phyloP scores from a whole-genome alignment of 2,797 vertebrate genomes.

The Threskiornis aethiopicus region DNA sequence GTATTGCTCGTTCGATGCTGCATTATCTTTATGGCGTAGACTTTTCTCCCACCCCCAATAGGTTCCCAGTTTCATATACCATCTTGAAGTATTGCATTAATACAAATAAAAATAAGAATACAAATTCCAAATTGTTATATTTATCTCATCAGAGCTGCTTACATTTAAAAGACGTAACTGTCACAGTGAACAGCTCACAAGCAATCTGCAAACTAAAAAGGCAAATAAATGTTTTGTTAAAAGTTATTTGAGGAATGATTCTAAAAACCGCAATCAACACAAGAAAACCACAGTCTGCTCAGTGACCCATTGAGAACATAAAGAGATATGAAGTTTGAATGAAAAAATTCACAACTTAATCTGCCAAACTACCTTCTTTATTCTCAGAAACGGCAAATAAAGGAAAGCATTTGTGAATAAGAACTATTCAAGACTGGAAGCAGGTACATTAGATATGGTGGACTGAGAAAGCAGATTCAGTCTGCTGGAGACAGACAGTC shows the following conservation, averaged over 20 bases:
- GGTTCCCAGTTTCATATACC: neutral
- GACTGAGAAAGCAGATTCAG: conserved; percentile 43
- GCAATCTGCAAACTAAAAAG: conserved; percentile 22
- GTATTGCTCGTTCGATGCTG: neutral
- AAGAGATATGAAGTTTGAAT: conserved; percentile 22
- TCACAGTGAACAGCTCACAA: conserved; percentile 9
- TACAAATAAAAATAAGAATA: conserved; percentile 7
- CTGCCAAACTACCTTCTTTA: conserved; percentile 10
- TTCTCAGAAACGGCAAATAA: conserved; percentile 35
- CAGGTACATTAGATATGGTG: conserved; percentile 54
- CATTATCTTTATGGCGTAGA: conserved; percentile 38
- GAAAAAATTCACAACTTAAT: conserved; percentile 19
- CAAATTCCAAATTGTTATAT: conserved; percentile 26
- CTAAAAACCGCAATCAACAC: conserved; percentile 35
- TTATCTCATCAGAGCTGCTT: conserved; percentile 52
- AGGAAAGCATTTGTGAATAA: conserved; percentile 29
- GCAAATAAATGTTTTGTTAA: conserved; percentile 49
- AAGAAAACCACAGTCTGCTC: conserved; percentile 39
- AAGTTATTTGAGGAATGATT: conserved; percentile 33
- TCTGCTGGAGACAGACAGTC: conserved; percentile 53
- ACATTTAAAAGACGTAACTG: conserved; percentile 19
- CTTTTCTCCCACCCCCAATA: neutral
- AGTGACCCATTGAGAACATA: conserved; percentile 36
- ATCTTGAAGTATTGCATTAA: neutral
- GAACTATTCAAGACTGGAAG: conserved; percentile 20